Evolutionary conservation across 2,797 vertebrate genomes (phyloP).

Genomic region (Pangasius macronema): DNA sequence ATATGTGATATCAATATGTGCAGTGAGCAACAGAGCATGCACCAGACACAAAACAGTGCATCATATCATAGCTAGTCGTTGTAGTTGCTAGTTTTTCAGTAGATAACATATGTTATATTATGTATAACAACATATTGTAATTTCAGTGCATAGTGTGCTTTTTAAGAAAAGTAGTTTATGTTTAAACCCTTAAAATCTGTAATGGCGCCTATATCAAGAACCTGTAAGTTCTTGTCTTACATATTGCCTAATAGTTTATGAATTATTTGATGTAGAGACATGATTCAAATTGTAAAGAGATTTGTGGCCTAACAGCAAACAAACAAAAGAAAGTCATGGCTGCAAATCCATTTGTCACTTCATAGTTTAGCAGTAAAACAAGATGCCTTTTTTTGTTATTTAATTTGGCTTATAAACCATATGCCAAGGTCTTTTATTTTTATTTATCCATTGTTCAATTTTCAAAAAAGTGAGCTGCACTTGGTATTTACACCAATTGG

Average conservation of each 20-base stretch:
- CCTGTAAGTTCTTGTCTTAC: neutral
- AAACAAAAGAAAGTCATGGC: neutral
- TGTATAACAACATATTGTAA: too few relatives aligned
- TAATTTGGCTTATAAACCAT: neutral
- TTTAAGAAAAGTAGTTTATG: neutral
- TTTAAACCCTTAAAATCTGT: neutral
- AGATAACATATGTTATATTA: neutral
- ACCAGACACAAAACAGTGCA: slow-evolving; percentile 10
- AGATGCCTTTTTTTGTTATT: neutral
- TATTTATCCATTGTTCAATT: neutral
- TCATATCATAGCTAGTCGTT: neutral
- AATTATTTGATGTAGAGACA: neutral
- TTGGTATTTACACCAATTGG: neutral
- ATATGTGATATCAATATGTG: slow-evolving; percentile 36
- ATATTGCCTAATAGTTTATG: neutral
- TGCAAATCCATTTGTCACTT: neutral
- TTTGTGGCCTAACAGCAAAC: neutral
- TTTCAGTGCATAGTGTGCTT: neutral
- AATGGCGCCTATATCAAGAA: neutral
- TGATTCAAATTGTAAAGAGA: neutral
- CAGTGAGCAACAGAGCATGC: slow-evolving; percentile 41
- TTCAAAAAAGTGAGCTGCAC: neutral
- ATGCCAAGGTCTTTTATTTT: neutral
- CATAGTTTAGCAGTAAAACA: neutral
- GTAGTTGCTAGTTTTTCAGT: neutral